Conservation (phyloP, 2,797 vertebrate species). For the Clarias platycephalus region DNA sequence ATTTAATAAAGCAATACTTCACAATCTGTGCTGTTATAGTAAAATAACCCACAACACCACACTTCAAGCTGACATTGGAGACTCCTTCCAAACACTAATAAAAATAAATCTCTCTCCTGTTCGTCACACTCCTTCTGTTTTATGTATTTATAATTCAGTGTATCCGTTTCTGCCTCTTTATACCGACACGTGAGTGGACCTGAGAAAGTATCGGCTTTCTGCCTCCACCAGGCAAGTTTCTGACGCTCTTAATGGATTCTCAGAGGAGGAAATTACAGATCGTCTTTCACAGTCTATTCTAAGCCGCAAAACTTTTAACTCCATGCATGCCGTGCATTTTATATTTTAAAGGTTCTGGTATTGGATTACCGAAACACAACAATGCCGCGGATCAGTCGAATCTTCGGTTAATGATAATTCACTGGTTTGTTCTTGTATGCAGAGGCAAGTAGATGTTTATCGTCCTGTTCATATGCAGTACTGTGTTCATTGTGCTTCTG, state of each 20-base stretch:
- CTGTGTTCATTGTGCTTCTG: too few species aligned
- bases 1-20: background rate
- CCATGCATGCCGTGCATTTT: background rate
- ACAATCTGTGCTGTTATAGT: background rate
- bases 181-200: background rate
- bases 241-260: slow-evolving; percentile 12
- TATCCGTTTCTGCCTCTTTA: background rate
- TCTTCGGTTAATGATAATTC: background rate
- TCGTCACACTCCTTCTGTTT: background rate
- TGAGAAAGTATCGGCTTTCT: background rate
- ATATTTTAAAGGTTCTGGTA: background rate
- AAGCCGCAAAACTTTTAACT: background rate
- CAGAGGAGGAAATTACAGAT: slow-evolving; percentile 23
- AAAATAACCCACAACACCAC: background rate
- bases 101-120: background rate
- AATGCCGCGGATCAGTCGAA: too few species aligned
- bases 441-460: background rate
- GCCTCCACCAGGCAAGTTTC: background rate
- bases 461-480: background rate
- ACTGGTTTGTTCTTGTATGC: background rate
- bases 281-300: slow-evolving; percentile 2
- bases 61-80: background rate
- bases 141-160: background rate
- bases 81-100: background rate
- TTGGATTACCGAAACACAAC: background rate